Evolutionary conservation across 1,140 invertebrate genomes (phyloP).

Genomic region (Harlomillsia oculata): DNA sequence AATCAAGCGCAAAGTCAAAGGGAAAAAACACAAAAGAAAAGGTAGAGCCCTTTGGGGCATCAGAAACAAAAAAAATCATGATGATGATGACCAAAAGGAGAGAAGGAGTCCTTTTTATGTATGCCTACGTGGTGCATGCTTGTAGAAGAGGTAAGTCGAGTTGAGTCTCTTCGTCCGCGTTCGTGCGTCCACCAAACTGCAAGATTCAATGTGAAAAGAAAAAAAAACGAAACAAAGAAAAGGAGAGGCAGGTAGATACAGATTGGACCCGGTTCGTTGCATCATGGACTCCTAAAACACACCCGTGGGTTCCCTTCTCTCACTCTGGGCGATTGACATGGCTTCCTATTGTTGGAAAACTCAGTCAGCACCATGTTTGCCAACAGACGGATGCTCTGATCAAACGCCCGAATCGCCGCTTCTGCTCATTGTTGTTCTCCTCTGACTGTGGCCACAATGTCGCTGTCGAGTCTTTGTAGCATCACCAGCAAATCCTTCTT

Average conservation of each 20-base stretch:
- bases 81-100: conserved; percentile 33
- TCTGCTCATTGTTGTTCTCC: no score
- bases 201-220: neutral
- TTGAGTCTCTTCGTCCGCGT: neutral
- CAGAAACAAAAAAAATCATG: conserved; percentile 22
- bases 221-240: neutral
- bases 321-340: conserved; percentile 22
- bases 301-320: conserved; percentile 11
- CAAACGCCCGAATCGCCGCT: no score
- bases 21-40: conserved; percentile 19
- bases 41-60: conserved; percentile 26
- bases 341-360: conserved; percentile 17
- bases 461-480: no score
- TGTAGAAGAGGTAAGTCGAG: neutral
- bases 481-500: no score
- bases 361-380: conserved; percentile 7
- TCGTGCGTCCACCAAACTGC: neutral
- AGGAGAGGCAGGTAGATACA: neutral
- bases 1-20: conserved; percentile 35
- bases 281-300: conserved; percentile 14
- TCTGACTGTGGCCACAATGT: no score
- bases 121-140: conserved; percentile 11
- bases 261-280: conserved; percentile 18
- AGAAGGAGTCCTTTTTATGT: conserved; percentile 19
- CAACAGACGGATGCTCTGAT: conserved; percentile 7